phyloP scores from a whole-genome alignment of 2,888 invertebrate genomes.

The Amaurobius ferox region DNA sequence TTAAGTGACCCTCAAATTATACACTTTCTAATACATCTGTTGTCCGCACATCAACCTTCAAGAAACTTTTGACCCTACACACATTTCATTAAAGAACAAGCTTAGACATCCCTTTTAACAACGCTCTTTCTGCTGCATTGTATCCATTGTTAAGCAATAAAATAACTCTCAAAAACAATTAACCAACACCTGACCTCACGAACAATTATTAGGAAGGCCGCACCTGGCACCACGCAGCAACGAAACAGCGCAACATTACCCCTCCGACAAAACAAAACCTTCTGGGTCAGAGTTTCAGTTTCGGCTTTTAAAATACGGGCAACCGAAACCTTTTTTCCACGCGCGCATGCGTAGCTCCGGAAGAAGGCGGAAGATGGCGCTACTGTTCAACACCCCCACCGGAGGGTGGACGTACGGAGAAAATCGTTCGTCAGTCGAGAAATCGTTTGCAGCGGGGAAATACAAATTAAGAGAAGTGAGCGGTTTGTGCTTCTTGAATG shows the following conservation, averaged over 20 bases:
- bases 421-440: constrained; percentile 13
- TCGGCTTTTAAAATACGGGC: constrained; percentile 2
- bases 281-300: constrained; percentile 11
- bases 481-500: not conserved
- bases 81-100: not conserved
- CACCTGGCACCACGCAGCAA: not conserved
- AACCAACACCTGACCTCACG: constrained; percentile 11
- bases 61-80: not conserved
- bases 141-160: not conserved
- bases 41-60: not conserved
- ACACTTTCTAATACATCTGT: no score
- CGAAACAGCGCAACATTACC: not conserved
- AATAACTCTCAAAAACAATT: not conserved
- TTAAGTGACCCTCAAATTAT: no score
- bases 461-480: not conserved
- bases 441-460: constrained; percentile 16
- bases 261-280: not conserved
- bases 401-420: constrained; percentile 6
- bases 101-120: not conserved
- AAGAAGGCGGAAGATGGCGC: not conserved
- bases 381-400: not conserved
- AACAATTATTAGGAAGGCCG: not conserved
- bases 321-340: not conserved
- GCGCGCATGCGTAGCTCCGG: not conserved
- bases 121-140: not conserved